Evolutionary conservation across 2,113 vertebrate species (phyloP).

Genomic region (Crotophaga sulcirostris): DNA sequence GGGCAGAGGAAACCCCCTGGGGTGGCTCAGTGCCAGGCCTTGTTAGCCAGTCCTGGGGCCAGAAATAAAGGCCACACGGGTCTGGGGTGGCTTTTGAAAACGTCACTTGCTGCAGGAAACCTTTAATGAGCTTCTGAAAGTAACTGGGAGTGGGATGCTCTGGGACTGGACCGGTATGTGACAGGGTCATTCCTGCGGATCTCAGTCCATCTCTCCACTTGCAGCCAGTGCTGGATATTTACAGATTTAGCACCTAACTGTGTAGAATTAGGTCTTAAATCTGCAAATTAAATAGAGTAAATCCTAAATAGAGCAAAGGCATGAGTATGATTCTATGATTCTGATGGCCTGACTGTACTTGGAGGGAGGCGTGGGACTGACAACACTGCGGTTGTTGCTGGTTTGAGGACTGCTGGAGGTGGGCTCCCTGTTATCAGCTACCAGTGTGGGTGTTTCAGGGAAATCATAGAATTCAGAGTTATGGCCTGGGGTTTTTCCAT

Average conservation of each 20-base stretch:
- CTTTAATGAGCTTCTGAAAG: neutral
- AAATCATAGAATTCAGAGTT: neutral
- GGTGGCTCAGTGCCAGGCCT: neutral
- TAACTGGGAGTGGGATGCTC: neutral
- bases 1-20: fast-evolving
- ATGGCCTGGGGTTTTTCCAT: neutral
- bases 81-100: neutral
- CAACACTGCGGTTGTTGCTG: fast-evolving
- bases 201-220: neutral
- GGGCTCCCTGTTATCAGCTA: neutral
- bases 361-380: neutral
- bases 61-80: neutral
- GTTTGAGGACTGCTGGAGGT: neutral
- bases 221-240: neutral
- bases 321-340: neutral
- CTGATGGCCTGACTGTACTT: neutral
- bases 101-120: neutral
- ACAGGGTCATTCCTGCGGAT: fast-evolving
- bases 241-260: neutral
- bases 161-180: fast-evolving
- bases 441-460: neutral
- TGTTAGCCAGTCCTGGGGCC: neutral
- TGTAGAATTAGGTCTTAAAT: neutral
- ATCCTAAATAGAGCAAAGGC: neutral
- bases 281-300: neutral